Evolutionary conservation across 1,140 invertebrate genomes (phyloP).

Genomic region (Cydia strobilella): DNA sequence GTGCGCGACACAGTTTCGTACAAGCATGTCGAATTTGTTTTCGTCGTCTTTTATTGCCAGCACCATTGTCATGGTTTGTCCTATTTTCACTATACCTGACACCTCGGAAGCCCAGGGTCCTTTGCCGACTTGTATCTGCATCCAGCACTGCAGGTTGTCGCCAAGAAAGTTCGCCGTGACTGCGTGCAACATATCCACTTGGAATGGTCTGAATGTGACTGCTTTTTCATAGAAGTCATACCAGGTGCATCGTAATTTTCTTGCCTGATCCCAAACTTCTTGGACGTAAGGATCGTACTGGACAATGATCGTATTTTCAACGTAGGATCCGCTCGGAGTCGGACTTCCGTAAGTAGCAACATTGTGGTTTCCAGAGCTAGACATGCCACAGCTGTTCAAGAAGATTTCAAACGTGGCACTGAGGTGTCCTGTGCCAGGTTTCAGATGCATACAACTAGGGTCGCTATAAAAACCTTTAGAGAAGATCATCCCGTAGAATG

Average conservation of each 20-base stretch:
- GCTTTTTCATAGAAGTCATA: slow-evolving; percentile 97
- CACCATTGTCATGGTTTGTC: slow-evolving; percentile 98
- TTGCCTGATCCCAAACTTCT: slow-evolving; percentile 91
- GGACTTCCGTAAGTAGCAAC: slow-evolving; percentile 89
- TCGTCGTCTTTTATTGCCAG: slow-evolving; percentile 97
- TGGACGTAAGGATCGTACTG: slow-evolving; percentile 97
- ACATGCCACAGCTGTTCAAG: slow-evolving; percentile 94
- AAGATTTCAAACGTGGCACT: slow-evolving; percentile 96
- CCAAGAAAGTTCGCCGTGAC: slow-evolving; percentile 97
- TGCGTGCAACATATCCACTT: slow-evolving; percentile 96
- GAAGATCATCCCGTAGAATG: slow-evolving; percentile 98
- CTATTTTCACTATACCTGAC: slow-evolving; percentile 96
- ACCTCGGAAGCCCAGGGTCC: slow-evolving; percentile 97
- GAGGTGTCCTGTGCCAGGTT: slow-evolving; percentile 92
- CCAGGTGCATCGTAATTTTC: slow-evolving; percentile 95
- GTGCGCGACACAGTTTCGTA: slow-evolving; percentile 95
- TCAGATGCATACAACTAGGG: slow-evolving; percentile 93
- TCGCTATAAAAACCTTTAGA: slow-evolving; percentile 96
- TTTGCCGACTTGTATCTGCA: slow-evolving; percentile 97
- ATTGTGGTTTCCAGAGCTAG: slow-evolving; percentile 91
- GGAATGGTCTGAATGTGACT: slow-evolving; percentile 95
- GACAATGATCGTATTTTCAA: slow-evolving; percentile 97
- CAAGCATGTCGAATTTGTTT: slow-evolving; percentile 97
- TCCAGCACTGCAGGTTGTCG: slow-evolving; percentile 97
- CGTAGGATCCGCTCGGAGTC: slow-evolving; percentile 93